phyloP scores from a whole-genome alignment of 2,888 invertebrate genomes.

The Eupithecia abbreviata region DNA sequence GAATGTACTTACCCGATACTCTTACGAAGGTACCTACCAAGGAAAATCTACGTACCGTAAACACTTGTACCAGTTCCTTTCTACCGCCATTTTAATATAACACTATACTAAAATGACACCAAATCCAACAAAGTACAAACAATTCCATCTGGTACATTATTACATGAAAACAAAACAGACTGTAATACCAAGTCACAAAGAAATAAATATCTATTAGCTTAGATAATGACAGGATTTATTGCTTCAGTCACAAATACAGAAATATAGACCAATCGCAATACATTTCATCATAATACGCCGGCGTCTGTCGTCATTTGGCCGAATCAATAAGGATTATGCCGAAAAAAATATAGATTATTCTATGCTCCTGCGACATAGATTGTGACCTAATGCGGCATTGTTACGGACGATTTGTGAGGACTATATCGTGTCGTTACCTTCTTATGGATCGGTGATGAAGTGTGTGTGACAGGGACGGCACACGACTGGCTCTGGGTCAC shows the following conservation, averaged over 20 bases:
- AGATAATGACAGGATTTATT: constrained; percentile 56
- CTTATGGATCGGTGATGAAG: constrained; percentile 59
- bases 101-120: background rate
- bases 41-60: background rate
- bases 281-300: constrained; percentile 52
- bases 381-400: constrained; percentile 71
- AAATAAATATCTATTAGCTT: constrained; percentile 58
- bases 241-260: constrained; percentile 49
- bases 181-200: constrained; percentile 51
- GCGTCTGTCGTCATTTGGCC: constrained; percentile 49
- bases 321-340: constrained; percentile 57
- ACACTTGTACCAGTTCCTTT: background rate
- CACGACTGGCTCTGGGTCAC: constrained; percentile 56
- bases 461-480: constrained; percentile 65
- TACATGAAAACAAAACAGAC: constrained; percentile 44
- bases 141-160: constrained; percentile 37
- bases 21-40: constrained; percentile 1
- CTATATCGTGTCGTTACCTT: constrained; percentile 62
- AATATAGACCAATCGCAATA: constrained; percentile 53
- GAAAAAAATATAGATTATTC: constrained; percentile 57
- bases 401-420: constrained; percentile 69
- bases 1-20: constrained; percentile 15
- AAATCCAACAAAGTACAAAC: constrained; percentile 22
- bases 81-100: background rate
- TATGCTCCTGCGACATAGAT: constrained; percentile 61